These are phyloP conservation scores for Lamellibrachia satsuma DNA, from an alignment of 2,888 invertebrate species.

Conservation along the genomic window DNA sequence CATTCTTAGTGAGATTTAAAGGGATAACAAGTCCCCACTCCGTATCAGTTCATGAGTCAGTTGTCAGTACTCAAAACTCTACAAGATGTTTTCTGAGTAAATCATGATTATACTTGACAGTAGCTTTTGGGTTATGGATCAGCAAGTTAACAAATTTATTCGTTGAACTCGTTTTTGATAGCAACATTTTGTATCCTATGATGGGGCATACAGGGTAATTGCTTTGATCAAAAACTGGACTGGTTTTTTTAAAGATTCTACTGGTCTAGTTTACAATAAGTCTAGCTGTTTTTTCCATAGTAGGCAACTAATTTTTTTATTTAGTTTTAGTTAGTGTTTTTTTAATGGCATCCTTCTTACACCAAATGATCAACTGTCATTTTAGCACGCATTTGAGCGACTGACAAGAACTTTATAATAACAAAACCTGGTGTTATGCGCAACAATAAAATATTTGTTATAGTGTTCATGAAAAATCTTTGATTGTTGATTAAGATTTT, in stretches of 20 bases:
- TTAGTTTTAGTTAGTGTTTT: background rate
- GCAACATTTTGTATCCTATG: background rate
- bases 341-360: background rate
- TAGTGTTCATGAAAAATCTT: background rate
- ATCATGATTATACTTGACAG: no score
- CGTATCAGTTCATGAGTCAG: no score
- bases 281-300: background rate
- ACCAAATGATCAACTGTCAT: background rate
- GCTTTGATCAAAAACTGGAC: background rate
- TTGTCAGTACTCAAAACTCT: no score
- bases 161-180: background rate
- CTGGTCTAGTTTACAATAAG: background rate
- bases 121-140: no score
- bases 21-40: no score
- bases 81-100: no score
- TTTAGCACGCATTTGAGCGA: background rate
- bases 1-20: background rate
- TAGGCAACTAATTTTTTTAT: background rate
- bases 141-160: background rate
- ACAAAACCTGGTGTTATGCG: background rate
- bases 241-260: background rate
- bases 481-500: background rate
- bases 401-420: background rate
- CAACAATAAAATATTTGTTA: background rate
- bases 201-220: background rate